These are phyloP conservation scores for Ramphastos sulfuratus DNA, from an alignment of 2,113 vertebrate species.

Conservation along the genomic window DNA sequence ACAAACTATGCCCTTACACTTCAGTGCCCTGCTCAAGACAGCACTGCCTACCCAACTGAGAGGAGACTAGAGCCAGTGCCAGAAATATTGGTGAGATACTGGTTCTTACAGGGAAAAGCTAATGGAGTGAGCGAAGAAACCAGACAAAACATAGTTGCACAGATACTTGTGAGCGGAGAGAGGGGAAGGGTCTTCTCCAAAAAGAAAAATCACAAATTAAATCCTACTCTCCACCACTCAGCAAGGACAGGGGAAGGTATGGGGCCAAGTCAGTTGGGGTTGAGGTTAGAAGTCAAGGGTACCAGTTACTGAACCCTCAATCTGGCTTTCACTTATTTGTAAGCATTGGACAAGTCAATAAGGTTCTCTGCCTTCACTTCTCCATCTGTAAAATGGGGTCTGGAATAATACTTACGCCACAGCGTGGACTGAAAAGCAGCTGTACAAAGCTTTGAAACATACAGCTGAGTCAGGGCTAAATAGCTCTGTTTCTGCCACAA, in stretches of 20 bases:
- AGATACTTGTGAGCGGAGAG: background rate
- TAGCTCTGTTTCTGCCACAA: background rate
- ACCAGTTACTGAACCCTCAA: background rate
- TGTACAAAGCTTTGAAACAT: background rate
- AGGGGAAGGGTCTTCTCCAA: background rate
- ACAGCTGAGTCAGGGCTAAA: background rate
- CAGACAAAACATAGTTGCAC: background rate
- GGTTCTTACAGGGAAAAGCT: background rate
- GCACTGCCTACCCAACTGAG: background rate
- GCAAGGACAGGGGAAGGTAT: background rate
- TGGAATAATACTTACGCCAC: background rate
- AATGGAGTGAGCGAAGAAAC: background rate
- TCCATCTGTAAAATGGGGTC: background rate
- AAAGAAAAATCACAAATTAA: background rate
- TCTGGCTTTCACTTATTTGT: background rate
- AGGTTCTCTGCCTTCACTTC: background rate
- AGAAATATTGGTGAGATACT: background rate
- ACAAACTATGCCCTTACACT: background rate
- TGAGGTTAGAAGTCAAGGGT: background rate
- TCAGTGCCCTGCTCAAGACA: background rate
- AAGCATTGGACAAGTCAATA: background rate
- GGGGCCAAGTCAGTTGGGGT: background rate
- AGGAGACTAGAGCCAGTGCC: background rate
- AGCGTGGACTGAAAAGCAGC: background rate
- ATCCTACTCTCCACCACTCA: background rate